Evolutionary conservation across 2,113 vertebrate species (phyloP).

Genomic region (Mixornis gularis): DNA sequence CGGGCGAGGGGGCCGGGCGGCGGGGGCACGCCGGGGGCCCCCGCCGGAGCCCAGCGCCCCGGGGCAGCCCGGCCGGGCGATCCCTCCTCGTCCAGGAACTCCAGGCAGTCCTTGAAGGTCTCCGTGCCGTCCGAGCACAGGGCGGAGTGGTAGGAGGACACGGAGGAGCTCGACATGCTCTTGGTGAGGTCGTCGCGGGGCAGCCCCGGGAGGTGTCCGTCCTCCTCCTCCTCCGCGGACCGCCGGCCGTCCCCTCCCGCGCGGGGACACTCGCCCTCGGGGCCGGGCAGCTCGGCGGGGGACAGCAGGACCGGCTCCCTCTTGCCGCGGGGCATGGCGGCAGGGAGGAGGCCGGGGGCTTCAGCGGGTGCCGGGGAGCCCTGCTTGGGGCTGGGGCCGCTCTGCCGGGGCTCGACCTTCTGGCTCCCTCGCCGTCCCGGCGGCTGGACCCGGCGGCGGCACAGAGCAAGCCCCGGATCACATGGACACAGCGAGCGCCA

Average conservation of each 20-base stretch:
- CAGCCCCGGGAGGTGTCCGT: neutral
- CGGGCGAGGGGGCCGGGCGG: neutral
- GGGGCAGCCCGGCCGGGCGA: neutral
- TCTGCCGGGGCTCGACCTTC: slow-evolving; percentile 9
- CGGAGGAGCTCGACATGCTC: slow-evolving; percentile 71
- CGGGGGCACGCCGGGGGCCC: neutral
- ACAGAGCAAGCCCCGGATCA: neutral
- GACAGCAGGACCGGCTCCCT: neutral
- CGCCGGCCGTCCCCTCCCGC: neutral
- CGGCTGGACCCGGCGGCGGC: neutral
- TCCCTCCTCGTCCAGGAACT: slow-evolving; percentile 71
- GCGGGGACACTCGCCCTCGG: neutral
- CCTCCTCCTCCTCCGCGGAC: neutral
- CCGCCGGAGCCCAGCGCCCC: neutral
- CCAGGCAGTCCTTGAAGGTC: slow-evolving; percentile 76
- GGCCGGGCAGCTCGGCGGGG: neutral
- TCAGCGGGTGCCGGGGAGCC: neutral
- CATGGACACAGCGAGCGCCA: slow-evolving; percentile 28
- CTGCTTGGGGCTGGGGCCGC: neutral
- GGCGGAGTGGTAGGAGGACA: slow-evolving; percentile 88
- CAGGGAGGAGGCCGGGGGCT: neutral
- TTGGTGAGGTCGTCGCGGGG: slow-evolving; percentile 42
- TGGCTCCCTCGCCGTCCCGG: neutral
- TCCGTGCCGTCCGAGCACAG: slow-evolving; percentile 69
- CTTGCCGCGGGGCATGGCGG: neutral